Evolutionary conservation across 2,797 vertebrate species (phyloP).

Genomic region (Balearica regulorum): DNA sequence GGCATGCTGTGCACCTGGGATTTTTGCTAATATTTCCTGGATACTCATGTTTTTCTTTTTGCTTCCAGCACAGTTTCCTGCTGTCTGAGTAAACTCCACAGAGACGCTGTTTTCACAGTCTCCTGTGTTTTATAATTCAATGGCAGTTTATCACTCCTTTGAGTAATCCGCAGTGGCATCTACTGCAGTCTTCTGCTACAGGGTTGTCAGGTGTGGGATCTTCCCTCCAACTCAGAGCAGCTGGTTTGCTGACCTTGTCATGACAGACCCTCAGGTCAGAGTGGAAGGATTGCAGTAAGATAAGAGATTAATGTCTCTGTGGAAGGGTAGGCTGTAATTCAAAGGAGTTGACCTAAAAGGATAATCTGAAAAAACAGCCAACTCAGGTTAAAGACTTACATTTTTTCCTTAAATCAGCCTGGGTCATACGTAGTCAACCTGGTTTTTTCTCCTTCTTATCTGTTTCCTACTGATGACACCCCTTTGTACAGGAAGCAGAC

Average conservation of each 20-base stretch:
- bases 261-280: not conserved
- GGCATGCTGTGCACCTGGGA: conserved; percentile 28
- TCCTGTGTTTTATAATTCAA: conserved; percentile 24
- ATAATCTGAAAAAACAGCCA: conserved; percentile 27
- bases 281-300: not conserved
- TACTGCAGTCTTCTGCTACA: not conserved
- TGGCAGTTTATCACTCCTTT: conserved; percentile 38
- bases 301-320: not conserved
- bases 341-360: not conserved
- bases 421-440: not conserved
- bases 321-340: not conserved
- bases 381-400: not conserved
- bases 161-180: conserved; percentile 6
- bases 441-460: not conserved
- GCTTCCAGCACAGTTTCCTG: conserved; percentile 20
- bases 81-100: conserved; percentile 30
- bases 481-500: not conserved
- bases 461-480: not conserved
- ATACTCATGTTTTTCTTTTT: conserved; percentile 41
- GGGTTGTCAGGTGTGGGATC: not conserved
- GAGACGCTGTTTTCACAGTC: not conserved
- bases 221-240: not conserved
- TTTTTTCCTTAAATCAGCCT: not conserved
- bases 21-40: conserved; percentile 38
- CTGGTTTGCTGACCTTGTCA: conserved; percentile 7